Conservation (phyloP, 2,888 invertebrate genomes). For the Brachycybe producta region DNA sequence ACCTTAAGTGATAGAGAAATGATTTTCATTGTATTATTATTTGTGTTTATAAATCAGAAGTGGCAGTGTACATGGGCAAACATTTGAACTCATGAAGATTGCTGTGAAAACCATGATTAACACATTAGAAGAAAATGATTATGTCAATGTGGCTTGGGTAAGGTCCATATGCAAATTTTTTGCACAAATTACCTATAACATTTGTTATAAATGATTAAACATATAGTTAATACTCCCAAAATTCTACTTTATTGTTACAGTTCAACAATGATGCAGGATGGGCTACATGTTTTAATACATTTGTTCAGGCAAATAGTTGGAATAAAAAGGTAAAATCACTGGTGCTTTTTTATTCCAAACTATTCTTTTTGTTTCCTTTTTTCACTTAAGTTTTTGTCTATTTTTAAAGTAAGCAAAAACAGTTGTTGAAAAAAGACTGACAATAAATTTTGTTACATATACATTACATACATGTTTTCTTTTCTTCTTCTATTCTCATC, state of each 20-base stretch:
- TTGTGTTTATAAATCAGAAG: conserved; percentile 28
- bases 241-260: conserved; percentile 24
- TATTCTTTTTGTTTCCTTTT: neutral
- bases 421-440: too few species aligned
- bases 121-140: conserved; percentile 40
- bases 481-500: too few species aligned
- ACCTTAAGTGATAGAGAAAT: too few species aligned
- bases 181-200: conserved; percentile 2
- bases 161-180: conserved; percentile 18
- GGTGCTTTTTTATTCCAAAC: neutral
- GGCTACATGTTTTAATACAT: conserved; percentile 33
- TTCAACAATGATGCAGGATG: conserved; percentile 31
- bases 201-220: neutral
- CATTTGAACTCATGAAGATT: conserved; percentile 39
- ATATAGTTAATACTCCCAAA: too few species aligned
- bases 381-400: neutral
- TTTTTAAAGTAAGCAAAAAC: too few species aligned
- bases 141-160: conserved; percentile 38
- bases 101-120: conserved; percentile 38
- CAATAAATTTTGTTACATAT: neutral
- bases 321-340: conserved; percentile 35
- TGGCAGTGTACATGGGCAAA: conserved; percentile 40
- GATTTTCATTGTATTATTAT: neutral
- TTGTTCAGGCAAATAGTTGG: conserved; percentile 38
- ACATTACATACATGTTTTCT: too few species aligned